A percentile compares a stretch with the other conserved stretches of the same genome.
Conservation (phyloP, 2,888 invertebrate genomes). For the Calameuta pallipes region DNA sequence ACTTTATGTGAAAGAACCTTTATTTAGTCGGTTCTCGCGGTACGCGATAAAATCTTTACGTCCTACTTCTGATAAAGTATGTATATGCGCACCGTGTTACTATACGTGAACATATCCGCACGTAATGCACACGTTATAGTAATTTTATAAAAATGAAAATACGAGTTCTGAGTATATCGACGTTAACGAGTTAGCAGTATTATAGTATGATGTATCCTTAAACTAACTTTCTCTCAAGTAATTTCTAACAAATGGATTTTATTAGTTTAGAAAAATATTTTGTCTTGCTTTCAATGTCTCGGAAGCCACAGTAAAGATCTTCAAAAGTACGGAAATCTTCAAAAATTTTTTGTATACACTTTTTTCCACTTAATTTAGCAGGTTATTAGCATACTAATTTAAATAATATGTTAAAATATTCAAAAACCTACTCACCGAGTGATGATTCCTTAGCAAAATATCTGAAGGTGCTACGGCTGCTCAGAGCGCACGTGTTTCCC, state of each 20-base stretch:
- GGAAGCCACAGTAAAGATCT: background rate
- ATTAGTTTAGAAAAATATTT: background rate
- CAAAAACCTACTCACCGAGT: conserved; percentile 12
- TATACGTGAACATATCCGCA: background rate
- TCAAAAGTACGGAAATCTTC: background rate
- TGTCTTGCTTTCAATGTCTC: background rate
- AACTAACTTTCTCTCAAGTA: background rate
- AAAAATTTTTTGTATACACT: background rate
- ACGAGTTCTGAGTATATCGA: background rate
- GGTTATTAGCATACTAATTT: background rate
- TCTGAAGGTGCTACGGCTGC: conserved; percentile 1
- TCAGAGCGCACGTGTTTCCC: conserved; percentile 2
- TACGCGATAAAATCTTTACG: background rate
- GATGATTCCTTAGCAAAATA: background rate
- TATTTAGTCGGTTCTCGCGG: background rate
- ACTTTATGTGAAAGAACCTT: background rate
- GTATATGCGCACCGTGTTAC: background rate
- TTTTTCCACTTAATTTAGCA: background rate
- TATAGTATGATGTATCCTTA: background rate
- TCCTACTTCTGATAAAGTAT: background rate
- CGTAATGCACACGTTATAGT: background rate
- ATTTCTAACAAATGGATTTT: background rate
- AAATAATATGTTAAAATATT: background rate
- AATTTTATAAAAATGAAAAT: background rate
- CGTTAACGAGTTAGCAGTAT: background rate